Evolutionary conservation across 2,797 vertebrate genomes (phyloP), one percentile per base, ranked within the genome.

Genomic region (Meriones psammophilus): DNA sequence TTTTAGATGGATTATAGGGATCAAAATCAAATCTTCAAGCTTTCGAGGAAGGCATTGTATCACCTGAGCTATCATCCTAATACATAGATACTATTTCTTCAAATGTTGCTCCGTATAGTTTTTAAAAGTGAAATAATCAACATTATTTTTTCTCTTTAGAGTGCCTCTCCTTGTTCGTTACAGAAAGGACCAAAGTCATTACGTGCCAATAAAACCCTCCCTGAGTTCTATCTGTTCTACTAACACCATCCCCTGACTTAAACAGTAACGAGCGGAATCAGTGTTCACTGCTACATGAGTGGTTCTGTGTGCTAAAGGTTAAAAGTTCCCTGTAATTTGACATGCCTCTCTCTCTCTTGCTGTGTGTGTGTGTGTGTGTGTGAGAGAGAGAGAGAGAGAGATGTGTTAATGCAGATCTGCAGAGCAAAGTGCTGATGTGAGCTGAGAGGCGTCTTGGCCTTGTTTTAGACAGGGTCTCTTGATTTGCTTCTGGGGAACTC

Each of bases 51-150:
- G 33, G 8, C 14, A 14, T 22, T 39, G 39, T 13, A 42, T 3
- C 68, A 12, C 1, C 26, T 9, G 36, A 33, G 30, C 22, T 20
- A 33, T 8, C 17, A 8, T 2, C 5, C 17, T 20, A 33, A 1
- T 10, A 18, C 54, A 12, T 22, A 20, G 56, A 62, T 39, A 33
- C 54, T 56, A 60, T 96, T 76, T 26, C 78, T 97, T 96, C 71
- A 97, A 18, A 33, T 81, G 68, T 66, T 95, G 92, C 96, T 97
- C 94, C 5, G 68, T 95, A 89, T 97, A 42, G 50, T 85, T 30
- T 80, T 95, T 94, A 2, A 96, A 77, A 56, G 6, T 68, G 54
- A 92, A 96, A 97, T 96, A 81, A 93, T 83, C 91, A 86, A 13
- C 96, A 89, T 92, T 94, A 85, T 56, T 81, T 80, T 87, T 74